Conservation (phyloP, 2,113 vertebrate species). For the Callipepla squamata region DNA sequence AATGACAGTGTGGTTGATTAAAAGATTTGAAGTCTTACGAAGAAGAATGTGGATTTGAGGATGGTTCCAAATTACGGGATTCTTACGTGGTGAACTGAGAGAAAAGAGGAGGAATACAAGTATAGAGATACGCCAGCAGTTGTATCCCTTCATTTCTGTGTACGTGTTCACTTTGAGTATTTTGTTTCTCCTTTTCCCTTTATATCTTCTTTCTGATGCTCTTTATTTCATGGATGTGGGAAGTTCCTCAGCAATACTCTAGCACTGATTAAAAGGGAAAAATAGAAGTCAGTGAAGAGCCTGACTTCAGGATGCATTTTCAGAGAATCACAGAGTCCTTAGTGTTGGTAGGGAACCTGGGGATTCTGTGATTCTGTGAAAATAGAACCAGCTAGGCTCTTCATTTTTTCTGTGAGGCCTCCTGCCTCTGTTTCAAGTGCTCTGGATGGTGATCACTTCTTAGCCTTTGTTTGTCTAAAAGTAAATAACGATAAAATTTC, state of each 20-base stretch:
- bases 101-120: neutral
- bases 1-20: neutral
- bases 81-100: neutral
- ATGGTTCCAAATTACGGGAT: neutral
- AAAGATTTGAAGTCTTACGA: neutral
- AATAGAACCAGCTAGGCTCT: no score
- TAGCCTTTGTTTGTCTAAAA: neutral
- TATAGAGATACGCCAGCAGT: neutral
- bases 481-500: neutral
- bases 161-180: neutral
- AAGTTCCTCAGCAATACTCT: neutral
- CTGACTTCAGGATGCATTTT: neutral
- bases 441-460: neutral
- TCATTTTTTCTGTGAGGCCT: neutral
- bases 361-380: no score
- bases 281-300: neutral
- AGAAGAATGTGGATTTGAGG: neutral
- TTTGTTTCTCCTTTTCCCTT: neutral
- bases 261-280: neutral
- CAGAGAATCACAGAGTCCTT: no score
- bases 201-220: neutral
- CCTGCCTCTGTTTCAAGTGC: neutral
- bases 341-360: no score
- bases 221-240: accelerated
- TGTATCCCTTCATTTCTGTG: neutral